A percentile compares a stretch with the other conserved stretches of the same genome.
Conservation (phyloP, 2,113 vertebrate species). For the Chrysochloris asiatica region DNA sequence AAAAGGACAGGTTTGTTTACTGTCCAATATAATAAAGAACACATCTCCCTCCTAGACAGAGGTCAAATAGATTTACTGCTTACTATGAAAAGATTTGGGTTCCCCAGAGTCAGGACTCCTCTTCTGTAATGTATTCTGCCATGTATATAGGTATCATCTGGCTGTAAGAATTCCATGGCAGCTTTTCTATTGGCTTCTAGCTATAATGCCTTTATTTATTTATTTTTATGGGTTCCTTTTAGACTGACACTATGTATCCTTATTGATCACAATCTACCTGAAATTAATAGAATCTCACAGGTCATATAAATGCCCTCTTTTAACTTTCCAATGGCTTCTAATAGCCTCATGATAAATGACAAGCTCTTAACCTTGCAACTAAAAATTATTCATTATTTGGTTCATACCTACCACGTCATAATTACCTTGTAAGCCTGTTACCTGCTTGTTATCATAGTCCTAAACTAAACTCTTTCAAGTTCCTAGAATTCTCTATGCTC, state of each 20-base stretch:
- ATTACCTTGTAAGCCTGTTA: constrained; percentile 7
- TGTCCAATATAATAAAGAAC: neutral
- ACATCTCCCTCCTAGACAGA: neutral
- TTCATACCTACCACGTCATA: neutral
- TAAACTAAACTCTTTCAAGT: constrained; percentile 4
- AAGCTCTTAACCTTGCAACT: constrained; percentile 8
- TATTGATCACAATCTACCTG: neutral
- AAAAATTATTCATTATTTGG: constrained; percentile 22
- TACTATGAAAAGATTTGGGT: constrained; percentile 14
- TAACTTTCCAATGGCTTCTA: neutral
- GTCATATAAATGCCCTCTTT: neutral
- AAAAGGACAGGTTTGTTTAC: neutral
- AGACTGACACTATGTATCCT: neutral
- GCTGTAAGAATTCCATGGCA: neutral
- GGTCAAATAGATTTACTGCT: neutral
- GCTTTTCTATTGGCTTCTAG: neutral
- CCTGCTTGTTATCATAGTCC: neutral
- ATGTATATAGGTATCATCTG: neutral
- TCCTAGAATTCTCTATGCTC: neutral
- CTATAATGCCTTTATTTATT: neutral
- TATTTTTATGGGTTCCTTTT: neutral
- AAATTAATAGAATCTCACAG: neutral
- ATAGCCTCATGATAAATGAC: constrained; percentile 1
- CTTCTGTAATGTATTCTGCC: neutral
- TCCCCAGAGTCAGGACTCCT: neutral